These are phyloP conservation scores for Erebia aethiops DNA, from an alignment of 2,888 invertebrate species.

Conservation along the genomic window DNA sequence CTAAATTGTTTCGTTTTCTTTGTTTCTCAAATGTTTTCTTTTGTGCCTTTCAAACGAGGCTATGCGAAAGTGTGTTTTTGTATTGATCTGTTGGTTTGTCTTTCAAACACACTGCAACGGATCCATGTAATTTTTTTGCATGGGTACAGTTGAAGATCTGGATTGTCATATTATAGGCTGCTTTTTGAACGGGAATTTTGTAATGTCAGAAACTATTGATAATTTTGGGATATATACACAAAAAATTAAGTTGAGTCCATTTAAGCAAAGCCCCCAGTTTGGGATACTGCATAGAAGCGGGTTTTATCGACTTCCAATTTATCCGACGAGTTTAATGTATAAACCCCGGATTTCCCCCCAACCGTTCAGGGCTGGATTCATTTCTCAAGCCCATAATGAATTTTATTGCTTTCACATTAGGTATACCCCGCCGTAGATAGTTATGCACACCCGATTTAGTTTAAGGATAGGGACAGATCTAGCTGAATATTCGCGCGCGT, in stretches of 20 bases:
- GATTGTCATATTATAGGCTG: no score
- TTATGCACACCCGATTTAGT: conserved; percentile 56
- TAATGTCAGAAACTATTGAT: not conserved
- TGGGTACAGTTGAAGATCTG: no score
- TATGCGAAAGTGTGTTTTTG: no score
- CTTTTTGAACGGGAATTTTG: no score
- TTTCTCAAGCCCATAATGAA: conserved; percentile 63
- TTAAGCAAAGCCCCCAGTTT: conserved; percentile 52
- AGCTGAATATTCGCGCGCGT: not conserved
- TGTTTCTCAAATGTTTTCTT: not conserved
- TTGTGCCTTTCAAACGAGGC: no score
- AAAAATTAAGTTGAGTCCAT: conserved; percentile 55
- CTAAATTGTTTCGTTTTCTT: not conserved
- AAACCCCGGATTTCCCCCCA: conserved; percentile 61
- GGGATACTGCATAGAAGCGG: conserved; percentile 54
- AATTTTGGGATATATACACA: conserved; percentile 38
- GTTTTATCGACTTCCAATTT: conserved; percentile 71
- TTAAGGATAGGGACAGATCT: conserved; percentile 27
- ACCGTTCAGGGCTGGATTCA: conserved; percentile 57
- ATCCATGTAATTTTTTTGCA: no score
- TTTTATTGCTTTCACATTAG: conserved; percentile 64
- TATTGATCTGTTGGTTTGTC: no score
- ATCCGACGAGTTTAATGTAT: conserved; percentile 68
- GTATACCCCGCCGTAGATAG: conserved; percentile 49
- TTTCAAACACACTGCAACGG: no score